Evolutionary conservation across 2,888 invertebrate species (phyloP).

Genomic region (Ochropleura plecta): DNA sequence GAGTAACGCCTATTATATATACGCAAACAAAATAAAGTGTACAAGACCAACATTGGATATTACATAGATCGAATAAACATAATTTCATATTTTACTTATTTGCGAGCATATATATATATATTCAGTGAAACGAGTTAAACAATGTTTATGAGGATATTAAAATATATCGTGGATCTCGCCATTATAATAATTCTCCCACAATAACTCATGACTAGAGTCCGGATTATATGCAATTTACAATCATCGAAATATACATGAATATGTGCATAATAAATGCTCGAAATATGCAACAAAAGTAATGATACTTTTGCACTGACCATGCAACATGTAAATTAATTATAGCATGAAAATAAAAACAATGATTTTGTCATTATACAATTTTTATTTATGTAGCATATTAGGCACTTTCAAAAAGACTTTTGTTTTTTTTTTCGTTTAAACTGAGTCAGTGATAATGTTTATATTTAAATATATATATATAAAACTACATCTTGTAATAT

Average conservation of each 20-base stretch:
- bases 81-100: conserved; percentile 2
- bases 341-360: too few relatives aligned
- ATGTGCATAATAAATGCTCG: background rate
- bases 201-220: conserved; percentile 1
- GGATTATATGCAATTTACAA: background rate
- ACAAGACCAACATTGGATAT: background rate
- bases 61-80: conserved; percentile 1
- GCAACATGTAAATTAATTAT: background rate
- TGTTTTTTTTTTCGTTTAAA: too few relatives aligned
- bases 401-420: too few relatives aligned
- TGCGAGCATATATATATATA: conserved; percentile 19
- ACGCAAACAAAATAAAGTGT: conserved; percentile 11
- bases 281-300: background rate
- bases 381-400: too few relatives aligned
- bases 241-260: background rate
- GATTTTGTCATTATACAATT: too few relatives aligned
- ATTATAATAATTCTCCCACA: background rate
- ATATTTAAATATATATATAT: too few relatives aligned
- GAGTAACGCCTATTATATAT: background rate
- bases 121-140: conserved; percentile 37
- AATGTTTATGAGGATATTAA: conserved; percentile 27
- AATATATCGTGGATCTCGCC: conserved; percentile 14
- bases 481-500: too few relatives aligned
- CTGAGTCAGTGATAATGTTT: too few relatives aligned
- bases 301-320: background rate